Evolutionary conservation across 2,113 vertebrate genomes (phyloP), one percentile per base, ranked within the genome.

Genomic region (Nymphicus hollandicus): DNA sequence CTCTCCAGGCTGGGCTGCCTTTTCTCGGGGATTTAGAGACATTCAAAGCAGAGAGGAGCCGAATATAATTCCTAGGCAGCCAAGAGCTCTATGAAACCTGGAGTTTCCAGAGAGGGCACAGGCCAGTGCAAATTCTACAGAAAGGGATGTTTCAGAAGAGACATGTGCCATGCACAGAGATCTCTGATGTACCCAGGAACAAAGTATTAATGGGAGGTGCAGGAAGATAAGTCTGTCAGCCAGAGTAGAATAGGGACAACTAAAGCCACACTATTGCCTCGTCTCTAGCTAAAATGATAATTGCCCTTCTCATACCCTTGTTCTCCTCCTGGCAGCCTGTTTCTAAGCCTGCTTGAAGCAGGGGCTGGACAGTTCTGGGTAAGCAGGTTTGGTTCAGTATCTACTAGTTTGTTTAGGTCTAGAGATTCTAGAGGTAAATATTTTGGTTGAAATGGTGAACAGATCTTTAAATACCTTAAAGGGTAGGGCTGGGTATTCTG

Each of bases 151-250:
- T 74, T 78, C 27, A 56, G 46, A 31, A 81, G 60, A 87, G 20
- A 74, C 25, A 12, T 0, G 0, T 52, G 27, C 20, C 1, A 4
- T 10, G 12, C 37, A 63, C 17, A 41, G 72, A 80, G 46, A 76
- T 20, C 49, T 61, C 44, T 61, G 33, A 39, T 4, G 1, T 43
- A 60, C 8, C 27, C 27, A 47, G 35, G 23, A 68, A 20, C 5
- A 58, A 46, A 55, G 7, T 7, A 24, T 47, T 65, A 22, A 55
- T 6, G 13, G 19, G 44, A 55, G 13, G 13, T 64, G 5, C 5
- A 41, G 46, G 24, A 56, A 71, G 5, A 53, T 18, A 58, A 43
- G 11, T 50, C 35, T 44, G n/a, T 37, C 68, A 68, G 31, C 11
- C 64, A 29, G 35, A 65, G 33, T 17, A 74, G 47, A 29, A 76